phyloP scores from a whole-genome alignment of 2,888 invertebrate genomes.

The Acanthosoma haemorrhoidale region DNA sequence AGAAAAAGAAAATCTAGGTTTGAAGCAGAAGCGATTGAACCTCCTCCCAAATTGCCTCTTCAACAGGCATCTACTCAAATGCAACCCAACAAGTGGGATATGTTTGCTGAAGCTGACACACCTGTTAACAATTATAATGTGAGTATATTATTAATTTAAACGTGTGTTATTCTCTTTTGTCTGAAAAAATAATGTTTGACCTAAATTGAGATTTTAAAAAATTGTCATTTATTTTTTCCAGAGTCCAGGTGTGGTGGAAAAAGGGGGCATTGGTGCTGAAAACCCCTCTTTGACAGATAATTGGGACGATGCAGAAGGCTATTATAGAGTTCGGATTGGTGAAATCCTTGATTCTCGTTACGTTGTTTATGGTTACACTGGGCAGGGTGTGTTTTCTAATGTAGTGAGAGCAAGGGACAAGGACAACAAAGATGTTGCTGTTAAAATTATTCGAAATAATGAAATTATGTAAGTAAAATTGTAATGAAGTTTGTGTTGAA shows the following conservation, averaged over 20 bases:
- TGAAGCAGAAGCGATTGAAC: constrained; percentile 35
- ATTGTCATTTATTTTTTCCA: constrained; percentile 42
- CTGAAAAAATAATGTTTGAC: neutral
- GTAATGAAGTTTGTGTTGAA: neutral
- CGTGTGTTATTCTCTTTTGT: neutral
- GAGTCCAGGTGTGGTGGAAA: constrained; percentile 61
- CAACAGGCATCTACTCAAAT: neutral
- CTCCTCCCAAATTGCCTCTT: neutral
- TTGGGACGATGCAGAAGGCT: constrained; percentile 99
- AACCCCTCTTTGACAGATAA: constrained; percentile 94
- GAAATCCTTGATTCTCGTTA: constrained; percentile 89
- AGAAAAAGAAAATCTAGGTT: constrained; percentile 40
- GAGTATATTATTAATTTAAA: constrained; percentile 45
- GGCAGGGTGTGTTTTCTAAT: constrained; percentile 97
- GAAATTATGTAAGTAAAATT: constrained; percentile 88
- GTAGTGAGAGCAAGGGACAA: constrained; percentile 91
- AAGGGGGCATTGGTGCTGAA: constrained; percentile 52
- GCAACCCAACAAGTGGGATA: constrained; percentile 59
- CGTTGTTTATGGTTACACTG: constrained; percentile 94
- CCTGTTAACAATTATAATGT: constrained; percentile 69
- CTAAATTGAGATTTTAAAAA: neutral
- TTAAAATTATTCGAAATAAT: constrained; percentile 98
- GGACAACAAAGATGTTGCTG: constrained; percentile 84
- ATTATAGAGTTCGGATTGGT: constrained; percentile 93
- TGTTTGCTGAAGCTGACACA: constrained; percentile 89